Percentiles rank a stretch among this genome's conserved stretches.
phyloP scores from a whole-genome alignment of 2,797 vertebrate genomes.

The Epinephelus malabaricus region DNA sequence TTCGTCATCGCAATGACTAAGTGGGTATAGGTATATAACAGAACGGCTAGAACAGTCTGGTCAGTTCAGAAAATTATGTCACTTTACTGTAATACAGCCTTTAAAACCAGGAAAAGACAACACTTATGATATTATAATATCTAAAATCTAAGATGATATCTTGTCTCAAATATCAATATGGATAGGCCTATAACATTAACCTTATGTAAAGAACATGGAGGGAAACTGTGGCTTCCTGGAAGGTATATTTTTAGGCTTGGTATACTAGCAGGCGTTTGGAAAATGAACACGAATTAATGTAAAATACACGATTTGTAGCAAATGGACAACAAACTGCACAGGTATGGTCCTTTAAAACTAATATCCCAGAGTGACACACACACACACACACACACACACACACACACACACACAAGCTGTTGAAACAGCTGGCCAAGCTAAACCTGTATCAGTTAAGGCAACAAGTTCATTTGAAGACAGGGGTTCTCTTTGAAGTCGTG shows the following conservation, averaged over 20 bases:
- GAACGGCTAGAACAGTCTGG: too few relatives aligned
- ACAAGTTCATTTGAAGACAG: constrained; percentile 77
- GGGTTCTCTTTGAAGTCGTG: constrained; percentile 78
- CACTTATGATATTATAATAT: too few relatives aligned
- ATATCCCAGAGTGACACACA: constrained; percentile 17
- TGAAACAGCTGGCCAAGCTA: constrained; percentile 75
- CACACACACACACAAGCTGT: constrained; percentile 20
- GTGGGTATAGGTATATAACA: too few relatives aligned
- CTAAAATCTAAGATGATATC: too few relatives aligned
- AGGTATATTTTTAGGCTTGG: neutral
- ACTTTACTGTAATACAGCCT: too few relatives aligned
- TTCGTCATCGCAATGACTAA: too few relatives aligned
- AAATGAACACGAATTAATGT: neutral
- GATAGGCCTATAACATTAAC: too few relatives aligned
- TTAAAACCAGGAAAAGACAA: too few relatives aligned
- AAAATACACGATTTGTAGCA: neutral
- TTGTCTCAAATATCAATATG: too few relatives aligned
- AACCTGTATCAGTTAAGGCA: constrained; percentile 74
- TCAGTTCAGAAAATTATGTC: too few relatives aligned
- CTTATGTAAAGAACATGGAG: neutral
- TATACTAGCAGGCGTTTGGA: neutral
- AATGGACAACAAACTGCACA: neutral
- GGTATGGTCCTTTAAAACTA: neutral
- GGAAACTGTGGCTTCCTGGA: neutral
- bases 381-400: constrained; percentile 21